A percentile compares a stretch with the other conserved stretches of the same genome.
phyloP scores from a whole-genome alignment of 2,113 vertebrate species.

The Myodes glareolus region DNA sequence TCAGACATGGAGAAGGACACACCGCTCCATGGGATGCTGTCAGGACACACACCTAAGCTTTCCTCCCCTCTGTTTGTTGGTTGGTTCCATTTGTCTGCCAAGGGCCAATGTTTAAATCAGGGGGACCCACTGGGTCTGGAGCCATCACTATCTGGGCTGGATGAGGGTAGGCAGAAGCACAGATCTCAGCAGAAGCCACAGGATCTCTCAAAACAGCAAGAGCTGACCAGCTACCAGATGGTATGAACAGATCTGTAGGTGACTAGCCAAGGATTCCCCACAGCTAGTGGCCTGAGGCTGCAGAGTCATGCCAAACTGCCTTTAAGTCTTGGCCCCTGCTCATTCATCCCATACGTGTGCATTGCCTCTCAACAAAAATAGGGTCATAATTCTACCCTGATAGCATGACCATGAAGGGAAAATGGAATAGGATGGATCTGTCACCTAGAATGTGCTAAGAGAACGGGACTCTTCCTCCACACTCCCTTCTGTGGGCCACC shows the following conservation, averaged over 20 bases:
- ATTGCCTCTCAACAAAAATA: not conserved
- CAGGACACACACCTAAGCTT: not conserved
- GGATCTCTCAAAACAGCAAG: constrained; percentile 3
- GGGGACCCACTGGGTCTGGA: not conserved
- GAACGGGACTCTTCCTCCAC: not conserved
- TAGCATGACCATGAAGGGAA: not conserved
- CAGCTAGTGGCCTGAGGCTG: not conserved
- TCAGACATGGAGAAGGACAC: not conserved
- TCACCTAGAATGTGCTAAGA: not conserved
- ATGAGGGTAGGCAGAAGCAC: constrained; percentile 32
- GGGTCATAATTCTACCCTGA: not conserved
- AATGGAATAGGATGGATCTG: not conserved
- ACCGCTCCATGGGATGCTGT: no score
- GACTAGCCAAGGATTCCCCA: constrained; percentile 33
- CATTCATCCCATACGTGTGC: not conserved
- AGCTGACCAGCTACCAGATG: constrained; percentile 45
- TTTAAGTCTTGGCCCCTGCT: not conserved
- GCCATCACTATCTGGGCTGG: not conserved
- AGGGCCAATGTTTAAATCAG: not conserved
- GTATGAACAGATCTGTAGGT: not conserved
- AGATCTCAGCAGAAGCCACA: constrained; percentile 24
- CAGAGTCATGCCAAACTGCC: not conserved
- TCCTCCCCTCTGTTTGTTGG: not conserved
- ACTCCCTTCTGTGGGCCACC: not conserved
- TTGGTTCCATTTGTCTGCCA: not conserved